Evolutionary conservation across 2,113 vertebrate species (phyloP).

Genomic region (Bagarius yarrelli): DNA sequence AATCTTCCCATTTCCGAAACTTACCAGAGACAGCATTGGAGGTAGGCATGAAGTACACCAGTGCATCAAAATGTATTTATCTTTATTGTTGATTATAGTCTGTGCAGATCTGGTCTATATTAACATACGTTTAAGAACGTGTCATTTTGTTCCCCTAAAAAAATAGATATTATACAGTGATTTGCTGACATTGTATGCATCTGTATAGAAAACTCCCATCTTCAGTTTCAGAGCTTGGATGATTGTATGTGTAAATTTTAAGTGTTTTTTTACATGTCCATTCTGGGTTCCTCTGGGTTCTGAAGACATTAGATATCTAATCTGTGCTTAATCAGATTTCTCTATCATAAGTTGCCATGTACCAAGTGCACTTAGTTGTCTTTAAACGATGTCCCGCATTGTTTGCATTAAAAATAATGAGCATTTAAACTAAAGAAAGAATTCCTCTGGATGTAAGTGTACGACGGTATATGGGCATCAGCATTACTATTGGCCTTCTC

Average conservation of each 20-base stretch:
- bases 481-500: background rate
- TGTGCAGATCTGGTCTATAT: background rate
- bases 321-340: background rate
- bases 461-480: background rate
- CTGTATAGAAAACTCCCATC: background rate
- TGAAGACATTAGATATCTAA: background rate
- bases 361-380: background rate
- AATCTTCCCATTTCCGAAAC: background rate
- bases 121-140: background rate
- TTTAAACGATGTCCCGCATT: background rate
- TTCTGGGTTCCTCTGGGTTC: background rate
- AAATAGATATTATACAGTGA: background rate
- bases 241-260: background rate
- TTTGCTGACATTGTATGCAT: background rate
- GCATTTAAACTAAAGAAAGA: background rate
- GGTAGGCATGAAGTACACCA: background rate
- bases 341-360: background rate
- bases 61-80: background rate
- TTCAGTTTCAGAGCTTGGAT: background rate
- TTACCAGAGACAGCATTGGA: background rate
- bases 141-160: background rate
- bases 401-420: background rate
- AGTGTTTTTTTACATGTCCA: background rate
- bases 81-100: background rate
- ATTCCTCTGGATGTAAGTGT: background rate